These are phyloP conservation scores for Clarias platycephalus DNA, from an alignment of 2,797 vertebrate species.

Conservation along the genomic window DNA sequence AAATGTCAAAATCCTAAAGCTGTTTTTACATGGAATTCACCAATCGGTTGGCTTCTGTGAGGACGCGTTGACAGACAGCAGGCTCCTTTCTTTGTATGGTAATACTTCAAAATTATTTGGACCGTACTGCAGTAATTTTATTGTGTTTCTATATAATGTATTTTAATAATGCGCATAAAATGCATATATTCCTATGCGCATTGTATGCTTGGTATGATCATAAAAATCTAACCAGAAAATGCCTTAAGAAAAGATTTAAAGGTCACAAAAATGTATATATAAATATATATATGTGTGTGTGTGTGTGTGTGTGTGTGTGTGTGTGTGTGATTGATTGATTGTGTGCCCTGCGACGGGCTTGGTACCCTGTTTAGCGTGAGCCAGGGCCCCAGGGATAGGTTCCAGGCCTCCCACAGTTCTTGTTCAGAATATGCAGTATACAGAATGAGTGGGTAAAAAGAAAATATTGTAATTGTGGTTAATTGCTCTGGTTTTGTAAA, in stretches of 20 bases:
- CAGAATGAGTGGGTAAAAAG: background rate
- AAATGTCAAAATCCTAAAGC: constrained; percentile 27
- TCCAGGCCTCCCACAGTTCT: no score
- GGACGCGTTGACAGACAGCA: background rate
- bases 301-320: no score
- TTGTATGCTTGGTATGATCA: background rate
- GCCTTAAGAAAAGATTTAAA: background rate
- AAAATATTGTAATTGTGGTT: background rate
- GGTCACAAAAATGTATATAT: no score
- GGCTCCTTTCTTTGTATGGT: background rate
- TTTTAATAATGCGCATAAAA: background rate
- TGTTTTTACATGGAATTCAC: constrained; percentile 4
- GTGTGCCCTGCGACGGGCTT: no score
- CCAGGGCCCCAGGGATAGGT: no score
- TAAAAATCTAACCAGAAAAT: background rate
- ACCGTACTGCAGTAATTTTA: background rate
- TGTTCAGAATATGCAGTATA: no score
- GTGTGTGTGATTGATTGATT: no score
- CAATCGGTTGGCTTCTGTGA: background rate
- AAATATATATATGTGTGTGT: no score
- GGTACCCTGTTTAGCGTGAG: no score
- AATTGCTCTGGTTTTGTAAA: background rate
- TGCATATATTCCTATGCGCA: background rate
- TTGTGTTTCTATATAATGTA: background rate
- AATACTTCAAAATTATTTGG: background rate